A percentile compares a stretch with the other conserved stretches of the same genome.
Conservation (phyloP, 2,113 vertebrate species). For the Atrichornis clamosus region DNA sequence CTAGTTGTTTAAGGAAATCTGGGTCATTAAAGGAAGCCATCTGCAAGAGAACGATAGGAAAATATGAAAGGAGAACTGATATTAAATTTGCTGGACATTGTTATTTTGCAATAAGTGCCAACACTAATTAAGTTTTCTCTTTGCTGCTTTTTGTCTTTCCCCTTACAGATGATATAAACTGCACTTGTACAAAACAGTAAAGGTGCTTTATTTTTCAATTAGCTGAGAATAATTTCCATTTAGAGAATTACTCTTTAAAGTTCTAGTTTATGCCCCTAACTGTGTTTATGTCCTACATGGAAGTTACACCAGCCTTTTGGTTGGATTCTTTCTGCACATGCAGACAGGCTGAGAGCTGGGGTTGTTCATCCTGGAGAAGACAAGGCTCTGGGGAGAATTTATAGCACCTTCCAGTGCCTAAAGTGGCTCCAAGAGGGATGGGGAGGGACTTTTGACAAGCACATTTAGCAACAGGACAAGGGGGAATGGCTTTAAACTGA, state of each 20-base stretch:
- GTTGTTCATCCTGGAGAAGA: neutral
- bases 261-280: neutral
- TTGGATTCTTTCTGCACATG: neutral
- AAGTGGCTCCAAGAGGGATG: neutral
- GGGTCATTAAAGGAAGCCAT: constrained; percentile 93
- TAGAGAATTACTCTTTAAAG: neutral
- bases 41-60: constrained; percentile 67
- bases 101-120: neutral
- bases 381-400: neutral
- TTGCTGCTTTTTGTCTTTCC: neutral
- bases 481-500: neutral
- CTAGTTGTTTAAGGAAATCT: constrained; percentile 92
- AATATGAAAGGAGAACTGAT: neutral
- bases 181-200: neutral
- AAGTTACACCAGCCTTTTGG: neutral
- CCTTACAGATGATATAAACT: neutral
- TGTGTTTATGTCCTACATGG: neutral
- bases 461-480: neutral
- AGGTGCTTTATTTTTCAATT: neutral
- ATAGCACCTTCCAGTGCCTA: neutral
- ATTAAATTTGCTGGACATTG: neutral
- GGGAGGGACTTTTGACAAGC: neutral
- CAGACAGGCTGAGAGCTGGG: neutral
- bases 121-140: neutral
- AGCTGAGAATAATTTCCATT: neutral